Evolutionary conservation across 2,888 invertebrate species (phyloP).

Genomic region (Scaptomyza caliginosa): DNA sequence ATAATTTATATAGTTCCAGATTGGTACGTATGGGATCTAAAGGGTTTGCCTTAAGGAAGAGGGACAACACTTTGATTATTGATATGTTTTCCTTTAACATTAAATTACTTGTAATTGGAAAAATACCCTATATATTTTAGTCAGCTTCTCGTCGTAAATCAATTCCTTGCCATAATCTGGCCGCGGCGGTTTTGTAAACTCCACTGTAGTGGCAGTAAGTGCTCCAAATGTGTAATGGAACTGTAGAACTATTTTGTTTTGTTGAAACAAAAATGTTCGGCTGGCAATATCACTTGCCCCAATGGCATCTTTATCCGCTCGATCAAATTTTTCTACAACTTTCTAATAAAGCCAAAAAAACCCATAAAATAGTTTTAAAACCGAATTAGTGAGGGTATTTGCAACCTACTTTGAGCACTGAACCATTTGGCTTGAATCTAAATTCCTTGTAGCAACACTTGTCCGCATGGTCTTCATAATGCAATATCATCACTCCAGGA

Average conservation of each 20-base stretch:
- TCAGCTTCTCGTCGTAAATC: slow-evolving; percentile 87
- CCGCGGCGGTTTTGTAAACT: slow-evolving; percentile 88
- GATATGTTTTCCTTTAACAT: neutral
- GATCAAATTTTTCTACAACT: slow-evolving; percentile 87
- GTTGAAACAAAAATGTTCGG: slow-evolving; percentile 87
- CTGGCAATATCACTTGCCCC: slow-evolving; percentile 86
- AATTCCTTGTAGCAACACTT: slow-evolving; percentile 74
- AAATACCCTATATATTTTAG: slow-evolving; percentile 87
- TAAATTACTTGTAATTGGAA: slow-evolving; percentile 50
- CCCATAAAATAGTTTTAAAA: neutral
- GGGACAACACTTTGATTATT: neutral
- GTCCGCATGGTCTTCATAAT: slow-evolving; percentile 86
- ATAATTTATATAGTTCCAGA: slow-evolving; percentile 87
- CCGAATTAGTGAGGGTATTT: no score
- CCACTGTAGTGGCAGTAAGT: slow-evolving; percentile 85
- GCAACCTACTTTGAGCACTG: slow-evolving; percentile 61
- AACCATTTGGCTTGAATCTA: slow-evolving; percentile 54
- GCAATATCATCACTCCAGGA: slow-evolving; percentile 85
- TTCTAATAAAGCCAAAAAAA: slow-evolving; percentile 83
- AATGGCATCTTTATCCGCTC: slow-evolving; percentile 84
- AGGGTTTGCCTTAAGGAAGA: slow-evolving; percentile 86
- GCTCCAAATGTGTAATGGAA: slow-evolving; percentile 82
- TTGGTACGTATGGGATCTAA: slow-evolving; percentile 86
- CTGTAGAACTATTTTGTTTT: slow-evolving; percentile 84
- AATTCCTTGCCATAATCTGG: slow-evolving; percentile 89